Evolutionary conservation across 2,797 vertebrate genomes (phyloP).

Genomic region (Notoglanidium macrostoma): DNA sequence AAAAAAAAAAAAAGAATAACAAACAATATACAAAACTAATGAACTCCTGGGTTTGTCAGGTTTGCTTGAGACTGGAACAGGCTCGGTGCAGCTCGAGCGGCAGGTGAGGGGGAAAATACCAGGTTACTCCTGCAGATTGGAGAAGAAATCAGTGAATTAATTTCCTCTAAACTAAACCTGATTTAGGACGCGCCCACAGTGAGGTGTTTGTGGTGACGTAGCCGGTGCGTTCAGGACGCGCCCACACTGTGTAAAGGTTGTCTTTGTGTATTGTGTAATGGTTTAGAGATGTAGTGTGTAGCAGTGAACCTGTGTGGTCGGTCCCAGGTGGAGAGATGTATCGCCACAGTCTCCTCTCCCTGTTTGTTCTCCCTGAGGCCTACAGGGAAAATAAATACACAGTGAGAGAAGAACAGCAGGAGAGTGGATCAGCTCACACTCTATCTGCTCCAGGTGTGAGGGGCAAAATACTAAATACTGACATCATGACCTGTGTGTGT

Average conservation of each 20-base stretch:
- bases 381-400: constrained; percentile 17
- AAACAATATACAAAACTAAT: no score
- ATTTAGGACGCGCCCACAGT: background rate
- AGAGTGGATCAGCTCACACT: background rate
- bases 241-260: background rate
- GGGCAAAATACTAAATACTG: background rate
- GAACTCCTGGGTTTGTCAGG: no score
- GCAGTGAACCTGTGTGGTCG: constrained; percentile 46
- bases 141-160: background rate
- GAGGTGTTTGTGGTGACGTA: background rate
- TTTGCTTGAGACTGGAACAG: no score
- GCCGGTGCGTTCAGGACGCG: background rate
- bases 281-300: background rate
- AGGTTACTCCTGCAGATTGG: constrained; percentile 43
- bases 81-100: background rate
- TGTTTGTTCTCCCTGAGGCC: background rate
- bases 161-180: background rate
- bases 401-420: background rate
- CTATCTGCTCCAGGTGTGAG: background rate
- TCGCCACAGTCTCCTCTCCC: constrained; percentile 1
- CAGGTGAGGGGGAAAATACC: background rate
- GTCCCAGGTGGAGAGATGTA: constrained; percentile 2
- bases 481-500: no score
- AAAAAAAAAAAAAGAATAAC: background rate
- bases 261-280: background rate